These are phyloP conservation scores for Brachynemurus nebulosus DNA, from an alignment of 2,888 invertebrate genomes.

Conservation along the genomic window DNA sequence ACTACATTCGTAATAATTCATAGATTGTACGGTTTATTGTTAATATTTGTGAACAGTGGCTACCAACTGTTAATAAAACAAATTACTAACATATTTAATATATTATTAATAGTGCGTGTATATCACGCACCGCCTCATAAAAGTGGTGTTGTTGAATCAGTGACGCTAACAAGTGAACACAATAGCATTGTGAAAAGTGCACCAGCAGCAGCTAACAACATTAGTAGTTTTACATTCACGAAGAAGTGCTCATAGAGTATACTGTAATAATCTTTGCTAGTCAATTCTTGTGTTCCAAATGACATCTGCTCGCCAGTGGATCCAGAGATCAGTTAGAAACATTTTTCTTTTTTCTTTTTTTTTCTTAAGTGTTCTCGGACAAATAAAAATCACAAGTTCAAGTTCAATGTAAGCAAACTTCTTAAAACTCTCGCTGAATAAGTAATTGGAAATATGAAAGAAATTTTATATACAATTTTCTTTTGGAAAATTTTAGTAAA, in stretches of 20 bases:
- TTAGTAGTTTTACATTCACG: neutral
- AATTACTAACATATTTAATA: no score
- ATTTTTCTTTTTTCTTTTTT: no score
- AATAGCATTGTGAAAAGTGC: neutral
- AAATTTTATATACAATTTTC: no score
- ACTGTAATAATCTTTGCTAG: slow-evolving; percentile 2
- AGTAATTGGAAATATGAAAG: no score
- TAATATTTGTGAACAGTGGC: slow-evolving; percentile 31
- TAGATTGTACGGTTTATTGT: slow-evolving; percentile 29
- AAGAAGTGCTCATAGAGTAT: slow-evolving; percentile 1
- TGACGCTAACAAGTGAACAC: neutral
- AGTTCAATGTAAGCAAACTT: no score
- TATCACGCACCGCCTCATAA: no score
- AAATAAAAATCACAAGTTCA: no score
- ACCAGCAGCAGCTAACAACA: neutral
- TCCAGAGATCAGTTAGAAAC: neutral
- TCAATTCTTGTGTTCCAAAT: slow-evolving; percentile 8
- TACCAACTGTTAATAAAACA: neutral
- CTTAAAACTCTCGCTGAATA: no score
- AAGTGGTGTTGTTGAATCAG: no score
- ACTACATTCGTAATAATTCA: slow-evolving; percentile 22
- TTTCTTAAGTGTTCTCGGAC: no score
- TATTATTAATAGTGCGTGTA: no score
- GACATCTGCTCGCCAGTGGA: slow-evolving; percentile 1
- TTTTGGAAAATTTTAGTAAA: no score